Conservation (phyloP, 2,888 invertebrate species). For the Chaetoderma sp. region DNA sequence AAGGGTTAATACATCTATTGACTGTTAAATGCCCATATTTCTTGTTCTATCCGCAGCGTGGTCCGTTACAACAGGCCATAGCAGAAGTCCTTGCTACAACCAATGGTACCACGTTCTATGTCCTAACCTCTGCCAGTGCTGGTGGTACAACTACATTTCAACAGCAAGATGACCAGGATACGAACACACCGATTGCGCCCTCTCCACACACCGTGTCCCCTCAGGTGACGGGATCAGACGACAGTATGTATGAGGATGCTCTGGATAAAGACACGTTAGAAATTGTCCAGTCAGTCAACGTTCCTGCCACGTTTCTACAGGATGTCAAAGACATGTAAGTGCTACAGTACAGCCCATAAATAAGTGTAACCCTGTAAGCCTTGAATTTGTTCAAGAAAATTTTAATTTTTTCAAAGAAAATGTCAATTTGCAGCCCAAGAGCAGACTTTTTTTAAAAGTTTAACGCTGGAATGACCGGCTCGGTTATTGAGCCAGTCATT, state of each 20-base stretch:
- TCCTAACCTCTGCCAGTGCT: conserved; percentile 60
- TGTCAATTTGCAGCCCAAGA: no score
- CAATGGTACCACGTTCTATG: conserved; percentile 64
- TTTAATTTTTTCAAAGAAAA: no score
- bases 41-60: no score
- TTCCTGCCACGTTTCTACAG: conserved; percentile 43
- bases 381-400: no score
- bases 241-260: conserved; percentile 19
- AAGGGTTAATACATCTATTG: no score
- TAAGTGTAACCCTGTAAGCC: no score
- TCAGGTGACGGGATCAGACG: conserved; percentile 41
- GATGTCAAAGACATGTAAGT: conserved; percentile 56
- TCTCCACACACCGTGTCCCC: conserved; percentile 19
- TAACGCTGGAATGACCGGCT: no score
- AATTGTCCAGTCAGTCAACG: conserved; percentile 48
- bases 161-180: conserved; percentile 13
- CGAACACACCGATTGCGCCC: conserved; percentile 4
- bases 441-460: no score
- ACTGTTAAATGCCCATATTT: no score
- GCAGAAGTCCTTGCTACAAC: conserved; percentile 58
- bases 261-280: conserved; percentile 37
- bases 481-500: no score
- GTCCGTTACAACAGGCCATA: no score
- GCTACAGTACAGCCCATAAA: no score
- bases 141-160: conserved; percentile 38